Percentiles rank a stretch among this genome's conserved stretches.
Conservation (phyloP, 2,797 vertebrate species). For the Rhinella marina region DNA sequence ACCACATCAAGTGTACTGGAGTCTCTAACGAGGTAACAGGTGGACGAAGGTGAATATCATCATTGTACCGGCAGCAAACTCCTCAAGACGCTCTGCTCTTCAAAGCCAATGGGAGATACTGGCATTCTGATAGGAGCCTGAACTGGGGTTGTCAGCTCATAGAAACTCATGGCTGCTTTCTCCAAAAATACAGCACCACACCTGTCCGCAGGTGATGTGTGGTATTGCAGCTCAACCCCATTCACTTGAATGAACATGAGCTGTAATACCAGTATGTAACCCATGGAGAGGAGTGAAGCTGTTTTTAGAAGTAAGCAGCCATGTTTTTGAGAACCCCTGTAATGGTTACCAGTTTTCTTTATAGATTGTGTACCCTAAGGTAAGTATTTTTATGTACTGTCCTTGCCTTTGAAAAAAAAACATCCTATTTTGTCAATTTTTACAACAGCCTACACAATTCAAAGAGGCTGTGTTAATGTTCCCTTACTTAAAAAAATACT, state of each 20-base stretch:
- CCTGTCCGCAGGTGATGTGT: background rate
- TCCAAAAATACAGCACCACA: background rate
- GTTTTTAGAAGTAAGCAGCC: too few species aligned
- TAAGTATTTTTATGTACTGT: too few species aligned
- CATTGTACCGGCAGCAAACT: conserved; percentile 67
- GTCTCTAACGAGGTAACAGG: conserved; percentile 68
- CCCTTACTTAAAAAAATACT: too few species aligned
- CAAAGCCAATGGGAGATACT: conserved; percentile 38
- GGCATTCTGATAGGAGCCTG: conserved; percentile 61
- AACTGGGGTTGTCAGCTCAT: background rate
- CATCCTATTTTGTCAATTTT: too few species aligned
- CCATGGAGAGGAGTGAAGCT: background rate
- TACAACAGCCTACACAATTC: too few species aligned
- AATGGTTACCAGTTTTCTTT: too few species aligned
- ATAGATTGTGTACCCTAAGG: too few species aligned
- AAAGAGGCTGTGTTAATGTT: too few species aligned
- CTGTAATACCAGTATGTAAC: background rate
- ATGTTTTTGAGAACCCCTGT: too few species aligned
- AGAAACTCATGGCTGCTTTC: background rate
- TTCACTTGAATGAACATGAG: background rate
- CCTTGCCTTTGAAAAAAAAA: too few species aligned
- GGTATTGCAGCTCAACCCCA: background rate
- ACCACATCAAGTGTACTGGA: conserved; percentile 69
- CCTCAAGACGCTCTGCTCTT: conserved; percentile 69
- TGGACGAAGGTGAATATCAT: conserved; percentile 69